phyloP scores from a whole-genome alignment of 2,113 vertebrate genomes.

The Meriones unguiculatus region DNA sequence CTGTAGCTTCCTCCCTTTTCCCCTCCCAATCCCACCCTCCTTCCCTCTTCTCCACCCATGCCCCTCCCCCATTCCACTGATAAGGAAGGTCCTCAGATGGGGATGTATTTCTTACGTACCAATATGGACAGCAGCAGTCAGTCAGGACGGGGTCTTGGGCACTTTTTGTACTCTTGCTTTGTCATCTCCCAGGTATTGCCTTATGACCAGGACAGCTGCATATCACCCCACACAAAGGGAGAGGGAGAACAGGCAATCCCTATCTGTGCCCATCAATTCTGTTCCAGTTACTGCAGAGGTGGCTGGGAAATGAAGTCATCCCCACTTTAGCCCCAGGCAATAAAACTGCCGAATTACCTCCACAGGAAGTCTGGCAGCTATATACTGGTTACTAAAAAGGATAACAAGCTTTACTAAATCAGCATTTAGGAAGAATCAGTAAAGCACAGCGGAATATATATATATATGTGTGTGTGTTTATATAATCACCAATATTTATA shows the following conservation, averaged over 20 bases:
- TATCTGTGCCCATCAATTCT: neutral
- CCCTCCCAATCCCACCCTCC: too few relatives aligned
- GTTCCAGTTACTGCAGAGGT: neutral
- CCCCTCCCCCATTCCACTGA: too few relatives aligned
- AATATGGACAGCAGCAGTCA: neutral
- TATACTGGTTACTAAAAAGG: constrained; percentile 5
- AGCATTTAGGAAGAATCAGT: constrained; percentile 25
- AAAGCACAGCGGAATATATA: neutral
- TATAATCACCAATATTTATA: neutral
- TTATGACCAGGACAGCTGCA: neutral
- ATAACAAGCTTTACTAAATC: constrained; percentile 44
- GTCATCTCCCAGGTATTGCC: neutral
- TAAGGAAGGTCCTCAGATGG: too few relatives aligned
- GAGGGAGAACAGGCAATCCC: neutral
- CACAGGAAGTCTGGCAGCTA: constrained; percentile 2
- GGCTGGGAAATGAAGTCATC: constrained; percentile 14
- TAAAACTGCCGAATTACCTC: constrained; percentile 28
- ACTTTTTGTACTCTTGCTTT: neutral
- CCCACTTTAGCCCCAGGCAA: neutral
- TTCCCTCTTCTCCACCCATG: too few relatives aligned
- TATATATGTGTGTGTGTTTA: too few relatives aligned
- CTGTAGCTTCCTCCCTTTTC: too few relatives aligned
- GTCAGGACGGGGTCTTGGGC: too few relatives aligned
- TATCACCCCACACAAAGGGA: neutral
- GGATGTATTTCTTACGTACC: neutral